Evolutionary conservation across 1,140 invertebrate genomes (phyloP), one percentile per base, ranked within the genome.

Genomic region (Diorhabda sublineata): DNA sequence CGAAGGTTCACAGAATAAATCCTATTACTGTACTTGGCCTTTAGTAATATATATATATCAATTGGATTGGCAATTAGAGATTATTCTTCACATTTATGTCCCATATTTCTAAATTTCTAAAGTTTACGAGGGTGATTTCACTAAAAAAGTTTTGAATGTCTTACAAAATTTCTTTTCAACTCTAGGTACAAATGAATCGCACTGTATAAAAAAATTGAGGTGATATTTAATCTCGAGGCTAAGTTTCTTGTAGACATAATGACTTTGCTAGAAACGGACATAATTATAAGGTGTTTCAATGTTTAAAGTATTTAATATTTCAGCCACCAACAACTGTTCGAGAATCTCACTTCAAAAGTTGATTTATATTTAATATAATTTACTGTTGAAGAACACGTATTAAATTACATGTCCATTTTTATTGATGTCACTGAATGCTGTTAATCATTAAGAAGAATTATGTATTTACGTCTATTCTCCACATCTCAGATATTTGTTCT

Each of bases 241-340:
- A 52, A 4, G n/a, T 52, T 52, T 52, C 47, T 52, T n/a, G n/a
- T 8, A 52, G n/a, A 52, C 6, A 52, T 52, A 52, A 52, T 52
- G 47, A 52, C 47, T 52, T 9, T 52, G 47, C 47, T 52, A 52
- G 47, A 52, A 52, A 3, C 47, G n/a, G 47, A 52, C n/a, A 52
- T 52, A 52, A 52, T 52, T 52, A 52, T 8, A 52, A 52, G 47
- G 47, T 52, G 47, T 52, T 52, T 52, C 6, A 52, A 52, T 52
- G 47, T 52, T 52, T 52, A 52, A 52, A 52, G 6, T n/a, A 52
- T 52, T 52, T n/a, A 52, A 52, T 52, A 52, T 52, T 52, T 52
- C 6, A 52, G 47, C 47, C 47, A 52, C 47, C 4, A 8, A 52
- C 47, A 52, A 52, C 47, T 4, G 47, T 52, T 8, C 6, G 47